A percentile compares a stretch with the other conserved stretches of the same genome.
Evolutionary conservation across 2,888 invertebrate genomes (phyloP).

Genomic region (Eupithecia subfuscata): DNA sequence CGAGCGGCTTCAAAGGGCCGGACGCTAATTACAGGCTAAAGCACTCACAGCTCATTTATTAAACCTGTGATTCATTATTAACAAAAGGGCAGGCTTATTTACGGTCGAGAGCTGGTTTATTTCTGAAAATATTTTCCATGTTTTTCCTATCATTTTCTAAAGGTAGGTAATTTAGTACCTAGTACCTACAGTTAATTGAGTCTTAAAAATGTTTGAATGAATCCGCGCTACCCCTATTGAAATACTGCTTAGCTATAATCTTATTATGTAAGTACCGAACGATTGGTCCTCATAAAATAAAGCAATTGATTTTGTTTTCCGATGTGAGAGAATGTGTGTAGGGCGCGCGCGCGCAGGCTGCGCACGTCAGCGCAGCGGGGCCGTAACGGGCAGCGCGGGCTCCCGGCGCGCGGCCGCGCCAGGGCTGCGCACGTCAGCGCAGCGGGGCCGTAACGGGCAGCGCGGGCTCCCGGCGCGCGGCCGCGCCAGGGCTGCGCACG

Average conservation of each 20-base stretch:
- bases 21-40: neutral
- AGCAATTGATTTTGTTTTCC: neutral
- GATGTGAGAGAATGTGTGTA: too few relatives aligned
- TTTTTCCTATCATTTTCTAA: neutral
- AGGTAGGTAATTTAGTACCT: neutral
- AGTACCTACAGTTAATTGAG: neutral
- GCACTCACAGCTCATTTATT: constrained; percentile 5
- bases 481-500: too few relatives aligned
- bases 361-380: too few relatives aligned
- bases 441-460: too few relatives aligned
- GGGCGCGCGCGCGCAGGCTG: too few relatives aligned
- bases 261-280: neutral
- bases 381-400: too few relatives aligned
- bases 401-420: too few relatives aligned
- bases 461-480: too few relatives aligned
- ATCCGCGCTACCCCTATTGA: neutral
- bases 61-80: neutral
- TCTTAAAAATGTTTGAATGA: neutral
- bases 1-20: neutral
- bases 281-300: neutral
- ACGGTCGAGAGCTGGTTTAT: neutral
- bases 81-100: constrained; percentile 7
- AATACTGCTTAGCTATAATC: neutral
- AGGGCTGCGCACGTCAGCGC: too few relatives aligned
- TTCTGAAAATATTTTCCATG: neutral